Conservation (phyloP, 2,797 vertebrate species). For the Trachops cirrhosus region DNA sequence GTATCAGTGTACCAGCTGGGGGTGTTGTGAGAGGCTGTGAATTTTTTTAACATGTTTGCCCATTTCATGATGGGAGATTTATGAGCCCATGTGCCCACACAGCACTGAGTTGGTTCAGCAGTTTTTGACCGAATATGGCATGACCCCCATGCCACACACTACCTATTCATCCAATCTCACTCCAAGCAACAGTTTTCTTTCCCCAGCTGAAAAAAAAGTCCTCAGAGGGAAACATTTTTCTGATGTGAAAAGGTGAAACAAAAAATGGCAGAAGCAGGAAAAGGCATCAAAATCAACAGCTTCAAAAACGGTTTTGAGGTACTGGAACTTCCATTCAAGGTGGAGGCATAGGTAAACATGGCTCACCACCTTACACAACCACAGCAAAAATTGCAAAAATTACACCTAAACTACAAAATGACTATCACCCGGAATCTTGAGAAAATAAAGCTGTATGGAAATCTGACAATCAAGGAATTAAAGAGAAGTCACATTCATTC, state of each 20-base stretch:
- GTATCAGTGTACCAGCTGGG: neutral
- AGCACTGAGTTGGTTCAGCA: neutral
- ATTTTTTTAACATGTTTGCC: neutral
- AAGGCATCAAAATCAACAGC: neutral
- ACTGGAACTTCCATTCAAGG: neutral
- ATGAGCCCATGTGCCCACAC: neutral
- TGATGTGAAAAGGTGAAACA: neutral
- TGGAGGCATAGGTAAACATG: neutral
- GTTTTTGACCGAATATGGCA: neutral
- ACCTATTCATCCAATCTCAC: neutral
- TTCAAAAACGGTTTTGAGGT: neutral
- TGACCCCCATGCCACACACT: neutral
- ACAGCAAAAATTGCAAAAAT: neutral
- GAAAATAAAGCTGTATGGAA: too few species aligned
- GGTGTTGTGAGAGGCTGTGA: neutral
- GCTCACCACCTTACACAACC: neutral
- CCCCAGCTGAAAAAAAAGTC: neutral
- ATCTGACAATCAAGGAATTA: too few species aligned
- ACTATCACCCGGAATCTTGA: neutral
- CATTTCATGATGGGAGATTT: neutral
- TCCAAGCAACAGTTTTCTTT: neutral
- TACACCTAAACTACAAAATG: neutral
- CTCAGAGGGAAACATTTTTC: neutral
- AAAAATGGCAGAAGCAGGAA: neutral
- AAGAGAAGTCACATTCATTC: neutral